Evolutionary conservation across 1,140 invertebrate genomes (phyloP), one percentile per base, ranked within the genome.

Genomic region (Sinonovacula constricta): DNA sequence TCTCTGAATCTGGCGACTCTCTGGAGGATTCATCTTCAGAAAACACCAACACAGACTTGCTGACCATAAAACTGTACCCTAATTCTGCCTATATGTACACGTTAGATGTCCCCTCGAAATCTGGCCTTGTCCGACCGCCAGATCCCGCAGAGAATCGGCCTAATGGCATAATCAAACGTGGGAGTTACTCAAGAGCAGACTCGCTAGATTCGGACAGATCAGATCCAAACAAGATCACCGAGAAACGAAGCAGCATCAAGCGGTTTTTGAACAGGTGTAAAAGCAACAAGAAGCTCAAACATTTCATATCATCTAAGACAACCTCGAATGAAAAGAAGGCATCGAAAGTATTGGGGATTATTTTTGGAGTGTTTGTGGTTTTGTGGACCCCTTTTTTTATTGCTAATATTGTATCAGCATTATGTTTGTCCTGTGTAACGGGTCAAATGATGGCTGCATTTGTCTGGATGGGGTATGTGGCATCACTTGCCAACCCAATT

Each of bases 321-420:
- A 86, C 83, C 7, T 87, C 79, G 28, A 91, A 91, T 71, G 90
- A 91, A 79, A 85, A 83, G 65, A 90, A 91, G 82, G 88, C 90
- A 49, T 85, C 88, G 28, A 86, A 91, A 81, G 90, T 91, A 22
- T 75, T 91, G 24, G 89, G 89, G 12, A 91, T 91, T 53, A 90
- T 91, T 26, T 91, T 91, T 78, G 80, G 77, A 28, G 87, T 91
- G 1, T 91, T 91, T 81, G 87, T 90, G 0, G 74, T 88, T 3
- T 78, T 88, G 56, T 91, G 91, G 91, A 89, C 88, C 0, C 91
- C 91, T 26, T 91, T 91, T 76, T 91, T 91, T 77, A 85, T 87
- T 51, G 82, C 89, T 30, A 91, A 91, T 78, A 84, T 91, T 63
- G 24, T 91, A 26, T 86, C 87, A 0, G 90, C 80, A 22, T 77